phyloP scores from a whole-genome alignment of 2,797 vertebrate genomes.

The Enteromius radiatus region DNA sequence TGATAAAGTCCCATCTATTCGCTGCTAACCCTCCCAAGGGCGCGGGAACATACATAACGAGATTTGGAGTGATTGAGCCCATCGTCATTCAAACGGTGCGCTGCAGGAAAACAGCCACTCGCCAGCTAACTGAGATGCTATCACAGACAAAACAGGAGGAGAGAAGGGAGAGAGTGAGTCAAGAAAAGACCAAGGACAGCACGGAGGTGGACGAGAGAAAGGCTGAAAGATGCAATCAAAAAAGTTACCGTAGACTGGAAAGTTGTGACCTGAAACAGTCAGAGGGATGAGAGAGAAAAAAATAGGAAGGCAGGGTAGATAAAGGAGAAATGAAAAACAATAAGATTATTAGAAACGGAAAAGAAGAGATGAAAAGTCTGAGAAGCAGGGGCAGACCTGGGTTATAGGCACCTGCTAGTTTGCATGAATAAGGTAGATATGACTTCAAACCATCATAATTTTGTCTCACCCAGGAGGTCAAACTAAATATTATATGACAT shows the following conservation, averaged over 20 bases:
- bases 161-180: slow-evolving; percentile 23
- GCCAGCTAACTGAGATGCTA: slow-evolving; percentile 69
- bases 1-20: slow-evolving; percentile 75
- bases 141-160: slow-evolving; percentile 58
- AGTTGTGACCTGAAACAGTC: slow-evolving; percentile 1
- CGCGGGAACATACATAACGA: slow-evolving; percentile 78
- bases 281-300: slow-evolving; percentile 6
- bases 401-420: slow-evolving; percentile 9
- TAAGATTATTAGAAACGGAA: slow-evolving; percentile 4
- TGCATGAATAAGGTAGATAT: slow-evolving; percentile 6
- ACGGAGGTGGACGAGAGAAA: not conserved
- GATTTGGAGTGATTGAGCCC: slow-evolving; percentile 76
- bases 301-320: slow-evolving; percentile 14
- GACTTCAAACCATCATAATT: not conserved
- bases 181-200: slow-evolving; percentile 31
- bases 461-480: not conserved
- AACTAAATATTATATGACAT: not conserved
- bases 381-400: not conserved
- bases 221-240: slow-evolving; percentile 15
- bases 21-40: slow-evolving; percentile 76
- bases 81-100: slow-evolving; percentile 76
- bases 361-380: not conserved
- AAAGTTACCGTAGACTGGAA: slow-evolving; percentile 11
- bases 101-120: slow-evolving; percentile 66
- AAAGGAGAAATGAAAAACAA: not conserved